Evolutionary conservation across 1,140 invertebrate species (phyloP).

Genomic region (Drosophila rhopaloa): DNA sequence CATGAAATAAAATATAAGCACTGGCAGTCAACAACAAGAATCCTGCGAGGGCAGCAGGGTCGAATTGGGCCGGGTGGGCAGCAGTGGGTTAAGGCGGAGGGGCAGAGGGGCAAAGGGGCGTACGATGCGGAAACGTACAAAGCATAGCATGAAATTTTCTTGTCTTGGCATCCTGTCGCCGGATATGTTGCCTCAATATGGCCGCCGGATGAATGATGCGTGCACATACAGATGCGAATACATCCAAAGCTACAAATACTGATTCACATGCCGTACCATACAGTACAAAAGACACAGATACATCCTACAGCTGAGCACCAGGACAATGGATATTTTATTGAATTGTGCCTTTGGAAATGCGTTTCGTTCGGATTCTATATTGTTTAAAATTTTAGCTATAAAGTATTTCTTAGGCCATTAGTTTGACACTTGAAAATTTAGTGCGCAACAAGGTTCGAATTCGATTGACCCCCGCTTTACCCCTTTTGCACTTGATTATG

Average conservation of each 20-base stretch:
- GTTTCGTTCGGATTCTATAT: slow-evolving; percentile 64
- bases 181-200: slow-evolving; percentile 82
- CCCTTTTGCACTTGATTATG: slow-evolving; percentile 12
- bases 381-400: slow-evolving; percentile 81
- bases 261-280: slow-evolving; percentile 19
- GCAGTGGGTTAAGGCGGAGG: not conserved
- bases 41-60: slow-evolving; percentile 22
- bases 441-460: slow-evolving; percentile 58
- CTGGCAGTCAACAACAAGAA: slow-evolving; percentile 49
- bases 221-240: slow-evolving; percentile 57
- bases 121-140: slow-evolving; percentile 71
- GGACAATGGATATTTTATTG: slow-evolving; percentile 78
- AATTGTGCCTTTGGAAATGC: slow-evolving; percentile 69
- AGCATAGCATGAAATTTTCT: slow-evolving; percentile 82
- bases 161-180: slow-evolving; percentile 82
- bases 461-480: slow-evolving; percentile 32
- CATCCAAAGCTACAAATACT: slow-evolving; percentile 21
- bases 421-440: slow-evolving; percentile 82
- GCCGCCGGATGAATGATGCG: slow-evolving; percentile 81
- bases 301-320: slow-evolving; percentile 52
- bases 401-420: slow-evolving; percentile 82
- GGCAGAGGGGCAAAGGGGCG: not conserved
- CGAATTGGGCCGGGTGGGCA: slow-evolving; percentile 1
- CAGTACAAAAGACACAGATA: slow-evolving; percentile 19
- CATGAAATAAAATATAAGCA: slow-evolving; percentile 82